Evolutionary conservation across 2,888 invertebrate species (phyloP).

Genomic region (Epinotia demarniana): DNA sequence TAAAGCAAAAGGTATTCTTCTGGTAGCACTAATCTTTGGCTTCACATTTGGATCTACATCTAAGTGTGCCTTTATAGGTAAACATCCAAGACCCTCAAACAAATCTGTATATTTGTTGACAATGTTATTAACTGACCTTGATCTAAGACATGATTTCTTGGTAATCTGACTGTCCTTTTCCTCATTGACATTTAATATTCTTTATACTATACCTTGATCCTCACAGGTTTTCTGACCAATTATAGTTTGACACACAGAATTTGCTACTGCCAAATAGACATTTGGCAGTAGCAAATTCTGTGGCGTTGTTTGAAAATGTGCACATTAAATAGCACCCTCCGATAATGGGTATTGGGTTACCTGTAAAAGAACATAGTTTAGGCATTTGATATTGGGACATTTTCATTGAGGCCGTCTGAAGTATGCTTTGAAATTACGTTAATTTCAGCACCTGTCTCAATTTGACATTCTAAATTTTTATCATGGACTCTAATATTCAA

Average conservation of each 20-base stretch:
- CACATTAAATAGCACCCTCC: slow-evolving; percentile 8
- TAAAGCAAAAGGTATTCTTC: slow-evolving; percentile 24
- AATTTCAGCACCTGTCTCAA: too few species aligned
- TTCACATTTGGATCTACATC: slow-evolving; percentile 20
- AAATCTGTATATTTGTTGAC: slow-evolving; percentile 26
- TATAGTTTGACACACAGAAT: slow-evolving; percentile 10
- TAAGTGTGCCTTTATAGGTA: slow-evolving; percentile 34
- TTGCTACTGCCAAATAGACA: slow-evolving; percentile 16
- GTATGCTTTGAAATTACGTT: too few species aligned
- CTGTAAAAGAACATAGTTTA: slow-evolving; percentile 21
- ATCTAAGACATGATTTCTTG: too few species aligned
- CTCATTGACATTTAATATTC: background rate
- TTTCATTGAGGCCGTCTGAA: background rate
- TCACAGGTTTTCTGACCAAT: slow-evolving; percentile 19
- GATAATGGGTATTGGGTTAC: slow-evolving; percentile 11
- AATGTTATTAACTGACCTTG: background rate
- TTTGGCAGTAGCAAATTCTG: too few species aligned
- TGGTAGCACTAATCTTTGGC: slow-evolving; percentile 25
- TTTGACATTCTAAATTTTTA: too few species aligned
- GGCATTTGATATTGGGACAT: background rate
- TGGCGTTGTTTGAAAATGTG: slow-evolving; percentile 16
- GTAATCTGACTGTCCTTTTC: background rate
- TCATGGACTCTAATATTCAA: too few species aligned
- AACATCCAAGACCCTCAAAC: slow-evolving; percentile 40
- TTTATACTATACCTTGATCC: background rate